Evolutionary conservation across 2,888 invertebrate genomes (phyloP), one percentile per base, ranked within the genome.

Genomic region (Hypena proboscidalis): DNA sequence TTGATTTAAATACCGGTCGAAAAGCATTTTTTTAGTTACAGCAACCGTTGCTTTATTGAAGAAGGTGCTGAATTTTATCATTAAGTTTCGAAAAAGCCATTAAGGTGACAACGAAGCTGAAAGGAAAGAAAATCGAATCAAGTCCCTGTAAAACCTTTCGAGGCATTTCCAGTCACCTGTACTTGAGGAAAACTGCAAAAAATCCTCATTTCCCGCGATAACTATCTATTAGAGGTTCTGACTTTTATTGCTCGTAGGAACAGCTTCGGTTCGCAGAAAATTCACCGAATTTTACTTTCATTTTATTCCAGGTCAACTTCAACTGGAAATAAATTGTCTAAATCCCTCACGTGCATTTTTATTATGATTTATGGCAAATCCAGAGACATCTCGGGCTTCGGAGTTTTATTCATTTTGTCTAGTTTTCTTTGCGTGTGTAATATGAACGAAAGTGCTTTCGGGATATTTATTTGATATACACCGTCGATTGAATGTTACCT

Each of bases 321-420:
- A 63, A 42, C 64, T 60, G 47, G 54, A 63, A 53, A 61, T 61
- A 61, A 63, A 63, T 57, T 62, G 60, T 64, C 44, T 37, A 25
- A 48, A 64, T 64, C 61, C 64, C 61, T 59, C 61, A 64, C 57
- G 60, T 54, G 60, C 57, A 54, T 50, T 64, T 55, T 60, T 62
- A 62, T 59, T 60, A 60, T 63, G 64, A 64, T 63, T 64, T 59
- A 62, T 63, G 50, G 44, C 44, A 54, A 59, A 63, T 47, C 44
- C 36, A 47, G 44, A 49, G 48, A 63, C 53, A 62, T 52, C 45
- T 43, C 26, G 53, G 36, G 42, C 36, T n/a, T 36, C 43, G 49
- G 46, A 49, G 26, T 45, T 56, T 46, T 52, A 56, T 59, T 56
- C 42, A 47, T 50, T 43, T 31, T 20, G 29, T 19, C 43, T 59